Conservation (phyloP, 2,888 invertebrate species). For the Norana najaformis region DNA sequence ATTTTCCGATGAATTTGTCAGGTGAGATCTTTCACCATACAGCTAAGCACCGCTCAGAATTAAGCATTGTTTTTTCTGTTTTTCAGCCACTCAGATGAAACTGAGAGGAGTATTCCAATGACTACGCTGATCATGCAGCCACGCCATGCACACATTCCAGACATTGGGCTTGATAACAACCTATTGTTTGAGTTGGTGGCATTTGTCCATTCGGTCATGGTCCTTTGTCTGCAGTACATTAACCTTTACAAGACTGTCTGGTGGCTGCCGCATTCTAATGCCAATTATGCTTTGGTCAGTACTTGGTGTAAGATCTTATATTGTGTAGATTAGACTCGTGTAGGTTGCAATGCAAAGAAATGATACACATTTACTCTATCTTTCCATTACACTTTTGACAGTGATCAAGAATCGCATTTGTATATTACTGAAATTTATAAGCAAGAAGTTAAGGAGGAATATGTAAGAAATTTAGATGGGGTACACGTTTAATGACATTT, state of each 20-base stretch:
- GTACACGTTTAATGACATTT: too few relatives aligned
- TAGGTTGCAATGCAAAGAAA: too few relatives aligned
- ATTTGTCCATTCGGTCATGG: slow-evolving; percentile 77
- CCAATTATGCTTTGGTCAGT: slow-evolving; percentile 82
- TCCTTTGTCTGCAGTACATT: slow-evolving; percentile 83
- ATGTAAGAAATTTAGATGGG: too few relatives aligned
- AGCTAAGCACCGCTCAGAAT: not conserved
- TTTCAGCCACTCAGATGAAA: slow-evolving; percentile 5
- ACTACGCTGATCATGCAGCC: slow-evolving; percentile 6
- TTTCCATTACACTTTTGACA: too few relatives aligned
- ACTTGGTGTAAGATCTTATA: not conserved
- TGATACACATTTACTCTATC: too few relatives aligned
- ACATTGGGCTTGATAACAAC: slow-evolving; percentile 75
- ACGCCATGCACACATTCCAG: slow-evolving; percentile 47
- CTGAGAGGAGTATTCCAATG: slow-evolving; percentile 5
- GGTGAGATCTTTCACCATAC: not conserved
- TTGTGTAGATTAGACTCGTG: not conserved
- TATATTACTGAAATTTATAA: too few relatives aligned
- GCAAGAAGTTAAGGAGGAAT: too few relatives aligned
- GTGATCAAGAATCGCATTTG: too few relatives aligned
- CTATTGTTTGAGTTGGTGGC: slow-evolving; percentile 83
- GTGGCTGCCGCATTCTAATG: slow-evolving; percentile 94
- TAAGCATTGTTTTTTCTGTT: not conserved
- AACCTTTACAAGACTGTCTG: slow-evolving; percentile 93
- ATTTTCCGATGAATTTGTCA: too few relatives aligned